These are phyloP conservation scores for Rhinatrema bivittatum DNA, from an alignment of 2,797 vertebrate genomes.

Conservation along the genomic window DNA sequence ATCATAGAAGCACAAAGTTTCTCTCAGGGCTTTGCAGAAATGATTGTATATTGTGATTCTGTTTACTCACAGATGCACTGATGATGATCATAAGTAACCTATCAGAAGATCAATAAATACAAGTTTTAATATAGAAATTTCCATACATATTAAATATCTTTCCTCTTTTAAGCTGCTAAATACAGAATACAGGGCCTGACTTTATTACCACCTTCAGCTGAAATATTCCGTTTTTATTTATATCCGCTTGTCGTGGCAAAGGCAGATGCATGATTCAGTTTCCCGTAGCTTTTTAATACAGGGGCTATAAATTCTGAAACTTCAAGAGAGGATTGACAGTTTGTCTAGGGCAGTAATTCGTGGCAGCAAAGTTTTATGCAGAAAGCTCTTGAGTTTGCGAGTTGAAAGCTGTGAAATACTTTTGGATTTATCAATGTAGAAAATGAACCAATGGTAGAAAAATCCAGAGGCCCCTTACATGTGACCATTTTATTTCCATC, in stretches of 20 bases:
- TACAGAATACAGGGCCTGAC: constrained; percentile 20
- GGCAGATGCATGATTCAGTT: constrained; percentile 23
- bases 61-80: constrained; percentile 5
- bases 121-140: constrained; percentile 29
- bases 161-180: constrained; percentile 24
- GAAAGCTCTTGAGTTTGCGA: too few relatives aligned
- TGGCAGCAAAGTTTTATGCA: constrained; percentile 16
- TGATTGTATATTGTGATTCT: constrained; percentile 8
- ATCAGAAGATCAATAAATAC: constrained; percentile 14
- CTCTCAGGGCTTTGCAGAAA: not conserved
- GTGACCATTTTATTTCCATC: too few relatives aligned
- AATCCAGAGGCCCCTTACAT: too few relatives aligned
- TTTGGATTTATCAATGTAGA: too few relatives aligned
- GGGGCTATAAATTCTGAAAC: constrained; percentile 19
- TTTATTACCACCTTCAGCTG: constrained; percentile 24
- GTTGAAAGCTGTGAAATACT: too few relatives aligned
- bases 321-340: constrained; percentile 17
- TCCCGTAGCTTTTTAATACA: not conserved
- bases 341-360: constrained; percentile 14
- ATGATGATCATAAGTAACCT: constrained; percentile 18
- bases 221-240: constrained; percentile 38
- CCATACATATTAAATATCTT: constrained; percentile 33
- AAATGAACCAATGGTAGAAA: too few relatives aligned
- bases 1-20: too few relatives aligned
- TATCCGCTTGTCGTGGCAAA: constrained; percentile 15